Evolutionary conservation across 2,888 invertebrate species (phyloP).

Genomic region (Ennomos erosarius): DNA sequence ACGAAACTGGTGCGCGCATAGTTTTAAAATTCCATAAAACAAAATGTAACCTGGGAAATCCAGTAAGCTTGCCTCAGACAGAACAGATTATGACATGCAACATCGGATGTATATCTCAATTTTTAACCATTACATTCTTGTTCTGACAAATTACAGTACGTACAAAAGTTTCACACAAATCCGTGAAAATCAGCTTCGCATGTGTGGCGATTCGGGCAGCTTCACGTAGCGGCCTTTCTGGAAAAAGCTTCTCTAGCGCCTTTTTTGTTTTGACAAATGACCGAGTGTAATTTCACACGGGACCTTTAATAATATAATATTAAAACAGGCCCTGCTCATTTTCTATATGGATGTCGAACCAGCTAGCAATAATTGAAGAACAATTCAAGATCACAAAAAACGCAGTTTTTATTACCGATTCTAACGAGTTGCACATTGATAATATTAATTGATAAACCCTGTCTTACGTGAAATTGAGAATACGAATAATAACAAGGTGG

Average conservation of each 20-base stretch:
- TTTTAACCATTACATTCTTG: too few species aligned
- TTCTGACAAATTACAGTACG: too few species aligned
- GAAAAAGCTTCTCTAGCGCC: conserved; percentile 50
- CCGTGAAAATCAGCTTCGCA: not conserved
- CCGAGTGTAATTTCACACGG: conserved; percentile 82
- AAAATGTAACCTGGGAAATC: too few species aligned
- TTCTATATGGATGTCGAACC: conserved; percentile 24
- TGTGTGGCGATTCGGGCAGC: not conserved
- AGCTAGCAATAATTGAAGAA: not conserved
- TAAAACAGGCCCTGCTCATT: conserved; percentile 38
- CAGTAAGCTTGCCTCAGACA: too few species aligned
- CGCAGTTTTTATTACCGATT: too few species aligned
- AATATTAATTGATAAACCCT: not conserved
- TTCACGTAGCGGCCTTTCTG: conserved; percentile 21
- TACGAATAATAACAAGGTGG: not conserved
- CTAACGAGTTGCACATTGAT: too few species aligned
- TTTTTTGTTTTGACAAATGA: conserved; percentile 79
- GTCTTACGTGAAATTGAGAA: not conserved
- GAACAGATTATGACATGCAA: too few species aligned
- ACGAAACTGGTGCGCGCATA: too few species aligned
- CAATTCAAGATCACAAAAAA: too few species aligned
- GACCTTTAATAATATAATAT: conserved; percentile 64
- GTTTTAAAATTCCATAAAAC: too few species aligned
- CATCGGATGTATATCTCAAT: too few species aligned
- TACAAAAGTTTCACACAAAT: too few species aligned